phyloP scores from a whole-genome alignment of 2,113 vertebrate species.

The Poeciliopsis retropinna region DNA sequence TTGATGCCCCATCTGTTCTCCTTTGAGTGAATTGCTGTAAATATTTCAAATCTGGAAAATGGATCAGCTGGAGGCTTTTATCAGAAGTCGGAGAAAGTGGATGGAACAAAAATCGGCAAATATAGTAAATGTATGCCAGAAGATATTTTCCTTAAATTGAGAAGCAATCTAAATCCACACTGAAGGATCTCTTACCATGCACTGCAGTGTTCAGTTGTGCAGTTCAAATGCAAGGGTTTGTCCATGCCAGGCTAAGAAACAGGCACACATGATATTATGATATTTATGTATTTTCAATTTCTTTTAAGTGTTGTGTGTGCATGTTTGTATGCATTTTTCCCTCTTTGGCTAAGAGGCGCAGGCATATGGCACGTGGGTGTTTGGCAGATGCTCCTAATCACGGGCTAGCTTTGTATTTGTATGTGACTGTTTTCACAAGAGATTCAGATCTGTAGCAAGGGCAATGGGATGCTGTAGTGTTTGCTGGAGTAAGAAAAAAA shows the following conservation, averaged over 20 bases:
- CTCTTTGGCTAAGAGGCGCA: constrained; percentile 46
- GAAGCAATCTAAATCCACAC: not conserved
- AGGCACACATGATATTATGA: not conserved
- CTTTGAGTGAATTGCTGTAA: constrained; percentile 26
- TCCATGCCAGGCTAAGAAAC: constrained; percentile 1
- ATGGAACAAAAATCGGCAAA: not conserved
- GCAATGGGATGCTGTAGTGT: constrained; percentile 34
- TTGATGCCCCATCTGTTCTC: constrained; percentile 3
- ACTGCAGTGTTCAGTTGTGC: not conserved
- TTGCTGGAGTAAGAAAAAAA: constrained; percentile 4
- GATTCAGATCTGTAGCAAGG: constrained; percentile 48
- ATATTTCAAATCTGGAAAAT: constrained; percentile 25
- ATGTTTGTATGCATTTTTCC: constrained; percentile 33
- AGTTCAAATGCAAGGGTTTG: not conserved
- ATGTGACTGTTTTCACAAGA: constrained; percentile 59
- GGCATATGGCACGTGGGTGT: constrained; percentile 72
- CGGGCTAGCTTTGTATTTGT: constrained; percentile 56
- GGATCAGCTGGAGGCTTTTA: constrained; percentile 4
- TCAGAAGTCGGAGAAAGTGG: not conserved
- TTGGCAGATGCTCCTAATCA: constrained; percentile 69
- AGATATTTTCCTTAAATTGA: not conserved
- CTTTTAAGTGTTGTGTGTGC: constrained; percentile 19
- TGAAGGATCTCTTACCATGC: not conserved
- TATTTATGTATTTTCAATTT: constrained; percentile 24
- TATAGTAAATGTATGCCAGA: not conserved